Conservation (phyloP, 2,888 invertebrate species). For the Hypomecis atomaria region DNA sequence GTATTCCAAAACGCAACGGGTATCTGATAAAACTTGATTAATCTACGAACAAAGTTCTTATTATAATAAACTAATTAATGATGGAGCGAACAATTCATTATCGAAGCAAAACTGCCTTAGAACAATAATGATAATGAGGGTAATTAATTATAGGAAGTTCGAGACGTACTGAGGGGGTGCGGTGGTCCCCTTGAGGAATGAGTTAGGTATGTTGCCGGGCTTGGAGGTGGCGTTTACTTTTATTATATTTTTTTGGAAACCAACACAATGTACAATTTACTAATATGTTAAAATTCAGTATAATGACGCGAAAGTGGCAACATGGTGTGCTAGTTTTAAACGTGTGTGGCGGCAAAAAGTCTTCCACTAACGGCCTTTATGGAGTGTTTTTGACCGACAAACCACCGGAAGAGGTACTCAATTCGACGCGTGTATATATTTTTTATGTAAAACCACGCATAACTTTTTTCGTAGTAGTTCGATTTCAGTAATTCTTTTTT, state of each 20-base stretch:
- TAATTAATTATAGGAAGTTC: constrained; percentile 85
- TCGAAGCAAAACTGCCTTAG: constrained; percentile 84
- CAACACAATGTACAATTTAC: too few species aligned
- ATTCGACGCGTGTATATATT: too few species aligned
- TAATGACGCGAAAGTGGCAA: too few species aligned
- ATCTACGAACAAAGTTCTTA: constrained; percentile 80
- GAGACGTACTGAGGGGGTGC: constrained; percentile 74
- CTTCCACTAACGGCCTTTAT: too few species aligned
- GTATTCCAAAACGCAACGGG: constrained; percentile 39
- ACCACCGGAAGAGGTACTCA: too few species aligned
- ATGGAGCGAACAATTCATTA: constrained; percentile 84
- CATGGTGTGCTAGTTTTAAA: too few species aligned
- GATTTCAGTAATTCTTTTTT: too few species aligned
- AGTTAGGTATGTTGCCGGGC: constrained; percentile 40
- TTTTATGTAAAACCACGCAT: too few species aligned
- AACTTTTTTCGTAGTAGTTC: too few species aligned
- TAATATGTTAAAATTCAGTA: too few species aligned
- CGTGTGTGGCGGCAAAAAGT: too few species aligned
- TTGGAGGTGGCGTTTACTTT: constrained; percentile 52
- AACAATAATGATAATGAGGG: constrained; percentile 85
- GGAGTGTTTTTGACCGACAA: too few species aligned
- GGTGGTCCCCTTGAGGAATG: constrained; percentile 50
- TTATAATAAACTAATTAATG: constrained; percentile 85
- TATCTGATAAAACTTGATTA: constrained; percentile 83
- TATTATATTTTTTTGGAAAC: not conserved